Percentiles rank a stretch among this genome's conserved stretches.
These are phyloP conservation scores for Drosophila limbata DNA, from an alignment of 2,888 invertebrate genomes.

Conservation along the genomic window DNA sequence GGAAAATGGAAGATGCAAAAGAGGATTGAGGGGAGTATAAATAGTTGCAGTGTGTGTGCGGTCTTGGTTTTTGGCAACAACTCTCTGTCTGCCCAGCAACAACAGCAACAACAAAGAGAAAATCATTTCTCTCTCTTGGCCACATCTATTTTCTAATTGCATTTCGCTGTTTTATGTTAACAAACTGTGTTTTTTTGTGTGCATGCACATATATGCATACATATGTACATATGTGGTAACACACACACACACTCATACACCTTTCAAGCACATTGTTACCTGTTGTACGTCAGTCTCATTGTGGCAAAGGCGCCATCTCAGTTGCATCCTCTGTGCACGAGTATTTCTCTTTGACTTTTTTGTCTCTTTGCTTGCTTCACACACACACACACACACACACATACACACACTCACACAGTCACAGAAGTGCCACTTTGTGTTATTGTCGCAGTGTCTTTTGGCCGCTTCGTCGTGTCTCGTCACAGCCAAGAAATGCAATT, in stretches of 20 bases:
- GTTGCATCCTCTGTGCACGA: constrained; percentile 6
- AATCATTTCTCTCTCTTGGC: constrained; percentile 45
- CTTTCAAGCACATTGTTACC: constrained; percentile 56
- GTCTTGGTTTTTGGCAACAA: constrained; percentile 44
- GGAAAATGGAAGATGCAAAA: neutral
- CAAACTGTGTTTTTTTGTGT: neutral
- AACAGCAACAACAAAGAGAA: constrained; percentile 23
- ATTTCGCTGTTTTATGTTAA: constrained; percentile 63
- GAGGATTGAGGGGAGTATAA: neutral
- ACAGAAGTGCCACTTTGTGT: constrained; percentile 56
- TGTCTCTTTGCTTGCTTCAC: constrained; percentile 21
- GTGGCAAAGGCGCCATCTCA: constrained; percentile 30
- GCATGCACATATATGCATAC: constrained; percentile 11
- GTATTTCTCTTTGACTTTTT: constrained; percentile 22
- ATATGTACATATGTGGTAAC: too few relatives aligned
- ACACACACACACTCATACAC: constrained; percentile 32
- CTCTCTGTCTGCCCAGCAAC: constrained; percentile 21
- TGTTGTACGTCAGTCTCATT: constrained; percentile 33
- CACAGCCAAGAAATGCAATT: constrained; percentile 19
- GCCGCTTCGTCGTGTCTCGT: neutral
- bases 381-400: constrained; percentile 17
- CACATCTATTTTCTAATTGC: constrained; percentile 79
- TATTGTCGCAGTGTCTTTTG: constrained; percentile 59
- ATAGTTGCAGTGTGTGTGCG: constrained; percentile 27
- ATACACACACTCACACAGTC: constrained; percentile 12